phyloP scores from a whole-genome alignment of 2,888 invertebrate species.

The Cyclophora albipunctata region DNA sequence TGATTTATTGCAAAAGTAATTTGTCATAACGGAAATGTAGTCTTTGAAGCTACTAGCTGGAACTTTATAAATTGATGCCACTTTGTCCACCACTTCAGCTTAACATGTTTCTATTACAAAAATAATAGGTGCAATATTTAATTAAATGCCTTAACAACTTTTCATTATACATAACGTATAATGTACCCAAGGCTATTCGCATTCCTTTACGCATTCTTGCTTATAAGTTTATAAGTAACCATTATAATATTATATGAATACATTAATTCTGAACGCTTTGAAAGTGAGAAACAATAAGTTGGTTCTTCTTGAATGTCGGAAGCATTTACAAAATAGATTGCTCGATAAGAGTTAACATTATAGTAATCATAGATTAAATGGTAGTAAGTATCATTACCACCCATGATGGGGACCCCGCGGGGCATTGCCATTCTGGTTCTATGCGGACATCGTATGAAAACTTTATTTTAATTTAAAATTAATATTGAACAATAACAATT shows the following conservation, averaged over 20 bases:
- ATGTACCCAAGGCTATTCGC: too few relatives aligned
- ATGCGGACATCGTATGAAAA: neutral
- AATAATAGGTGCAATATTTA: too few relatives aligned
- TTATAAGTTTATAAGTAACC: too few relatives aligned
- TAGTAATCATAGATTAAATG: slow-evolving; percentile 12
- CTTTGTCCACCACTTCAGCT: slow-evolving; percentile 1
- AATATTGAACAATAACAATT: too few relatives aligned
- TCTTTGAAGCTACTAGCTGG: too few relatives aligned
- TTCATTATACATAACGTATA: too few relatives aligned
- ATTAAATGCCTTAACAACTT: too few relatives aligned
- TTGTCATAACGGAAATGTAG: slow-evolving; percentile 43
- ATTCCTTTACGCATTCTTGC: too few relatives aligned
- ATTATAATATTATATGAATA: neutral
- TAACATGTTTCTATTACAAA: neutral
- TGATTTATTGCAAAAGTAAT: slow-evolving; percentile 52
- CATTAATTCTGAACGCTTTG: slow-evolving; percentile 10
- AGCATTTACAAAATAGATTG: slow-evolving; percentile 5
- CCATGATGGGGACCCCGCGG: slow-evolving; percentile 20
- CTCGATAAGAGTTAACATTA: slow-evolving; percentile 1
- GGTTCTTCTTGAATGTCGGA: slow-evolving; percentile 7
- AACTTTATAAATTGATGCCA: slow-evolving; percentile 17
- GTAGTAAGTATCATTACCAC: slow-evolving; percentile 24
- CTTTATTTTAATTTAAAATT: neutral
- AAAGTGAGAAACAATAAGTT: slow-evolving; percentile 9
- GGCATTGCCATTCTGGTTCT: slow-evolving; percentile 8